Evolutionary conservation across 2,113 vertebrate genomes (phyloP), one percentile per base, ranked within the genome.

Genomic region (Ascaphus truei): DNA sequence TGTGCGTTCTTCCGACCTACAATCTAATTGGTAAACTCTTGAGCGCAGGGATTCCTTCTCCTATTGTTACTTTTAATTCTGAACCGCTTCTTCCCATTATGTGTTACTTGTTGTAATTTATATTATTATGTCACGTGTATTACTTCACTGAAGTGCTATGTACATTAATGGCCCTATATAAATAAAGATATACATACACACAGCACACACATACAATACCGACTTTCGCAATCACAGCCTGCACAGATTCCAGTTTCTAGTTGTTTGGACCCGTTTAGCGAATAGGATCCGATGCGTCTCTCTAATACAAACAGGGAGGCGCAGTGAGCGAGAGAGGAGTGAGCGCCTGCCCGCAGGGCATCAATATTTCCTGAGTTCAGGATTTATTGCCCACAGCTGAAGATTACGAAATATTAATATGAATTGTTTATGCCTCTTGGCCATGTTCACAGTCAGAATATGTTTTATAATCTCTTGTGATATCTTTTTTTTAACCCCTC

Each of bases 381-480:
- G 64, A 68, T 68, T 68, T 68, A 58, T 47, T 18, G 26, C 13
- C 10, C 37, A 30, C 37, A 8, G 27, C 51, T 15, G 37, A 15
- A 9, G 26, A 33, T 57, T 67, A 67, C 53, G 64, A 68, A 68
- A 68, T 58, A 68, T 68, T 57, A 23, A 68, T 33, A 33, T 57
- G 58, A 68, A 68, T 51, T 68, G 64, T 68, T 68, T 68, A 68
- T 22, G 15, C 22, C 26, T 25, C 18, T 26, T 34, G 26, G 12
- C 11, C 31, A 33, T 33, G 31, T 33, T 33, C 11, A 11, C 11
- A 5, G 26, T 45, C 29, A 6, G 52, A 13, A 16, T 13, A 48
- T 68, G 7, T 34, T 34, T 34, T 34, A 34, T 7, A 12, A 34
- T 9, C 33, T 11, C 52, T 68, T 58, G 52, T 47, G 52, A 48